phyloP scores from a whole-genome alignment of 2,888 invertebrate species.

The Drosophila tanythrix region DNA sequence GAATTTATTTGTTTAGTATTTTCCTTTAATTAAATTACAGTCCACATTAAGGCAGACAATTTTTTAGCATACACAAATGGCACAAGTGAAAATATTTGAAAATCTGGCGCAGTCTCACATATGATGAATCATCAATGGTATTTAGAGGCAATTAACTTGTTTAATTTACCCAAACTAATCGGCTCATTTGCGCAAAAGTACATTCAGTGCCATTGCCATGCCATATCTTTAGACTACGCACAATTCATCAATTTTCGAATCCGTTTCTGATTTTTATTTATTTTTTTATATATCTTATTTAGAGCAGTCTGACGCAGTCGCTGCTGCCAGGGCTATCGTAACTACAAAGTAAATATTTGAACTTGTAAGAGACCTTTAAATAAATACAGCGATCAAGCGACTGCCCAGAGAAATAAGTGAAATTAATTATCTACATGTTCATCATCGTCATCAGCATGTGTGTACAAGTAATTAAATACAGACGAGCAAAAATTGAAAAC shows the following conservation, averaged over 20 bases:
- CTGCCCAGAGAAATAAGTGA: slow-evolving; percentile 56
- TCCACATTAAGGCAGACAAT: slow-evolving; percentile 1
- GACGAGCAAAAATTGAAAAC: slow-evolving; percentile 63
- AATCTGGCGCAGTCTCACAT: slow-evolving; percentile 17
- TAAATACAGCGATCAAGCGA: slow-evolving; percentile 54
- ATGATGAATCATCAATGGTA: slow-evolving; percentile 27
- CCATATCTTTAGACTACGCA: slow-evolving; percentile 53
- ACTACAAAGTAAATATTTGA: slow-evolving; percentile 76
- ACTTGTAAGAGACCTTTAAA: slow-evolving; percentile 68
- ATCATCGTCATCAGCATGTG: slow-evolving; percentile 8
- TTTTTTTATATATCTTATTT: slow-evolving; percentile 13
- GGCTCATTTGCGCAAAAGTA: slow-evolving; percentile 67
- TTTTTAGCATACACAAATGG: slow-evolving; percentile 1
- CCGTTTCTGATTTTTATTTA: slow-evolving; percentile 23
- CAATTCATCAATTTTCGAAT: slow-evolving; percentile 54
- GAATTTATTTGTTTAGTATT: background rate
- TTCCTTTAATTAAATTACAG: background rate
- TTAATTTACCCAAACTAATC: slow-evolving; percentile 71
- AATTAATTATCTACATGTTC: slow-evolving; percentile 71
- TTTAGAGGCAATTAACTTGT: slow-evolving; percentile 59
- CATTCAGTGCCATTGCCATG: slow-evolving; percentile 45
- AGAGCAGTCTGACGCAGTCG: slow-evolving; percentile 38
- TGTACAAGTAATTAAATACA: slow-evolving; percentile 73
- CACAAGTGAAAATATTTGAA: slow-evolving; percentile 7
- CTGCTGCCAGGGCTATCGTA: slow-evolving; percentile 44